Percentiles rank a stretch among this genome's conserved stretches.
Conservation (phyloP, 2,113 vertebrate genomes). For the Callocephalon fimbriatum region DNA sequence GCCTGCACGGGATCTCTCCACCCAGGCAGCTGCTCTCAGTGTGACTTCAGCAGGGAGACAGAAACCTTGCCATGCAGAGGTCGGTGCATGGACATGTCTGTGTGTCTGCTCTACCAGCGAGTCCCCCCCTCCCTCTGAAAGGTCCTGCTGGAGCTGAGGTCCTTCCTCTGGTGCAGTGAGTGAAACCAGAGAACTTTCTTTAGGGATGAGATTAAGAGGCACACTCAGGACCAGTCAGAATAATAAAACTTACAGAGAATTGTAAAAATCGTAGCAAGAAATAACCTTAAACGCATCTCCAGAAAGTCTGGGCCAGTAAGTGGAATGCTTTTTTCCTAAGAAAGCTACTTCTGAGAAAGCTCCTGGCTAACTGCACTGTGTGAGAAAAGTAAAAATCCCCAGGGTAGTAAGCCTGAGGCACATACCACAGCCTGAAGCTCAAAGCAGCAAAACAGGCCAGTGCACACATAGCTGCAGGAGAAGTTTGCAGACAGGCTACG, state of each 20-base stretch:
- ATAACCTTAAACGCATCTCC: not conserved
- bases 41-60: not conserved
- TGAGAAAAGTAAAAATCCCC: slow-evolving; percentile 12
- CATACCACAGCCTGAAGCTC: slow-evolving; percentile 1
- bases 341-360: slow-evolving; percentile 10
- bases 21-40: not conserved
- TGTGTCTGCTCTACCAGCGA: not conserved
- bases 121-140: not conserved
- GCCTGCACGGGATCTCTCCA: not conserved
- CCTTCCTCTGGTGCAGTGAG: not conserved
- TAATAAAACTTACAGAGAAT: not conserved
- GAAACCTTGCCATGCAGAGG: not conserved
- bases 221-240: not conserved
- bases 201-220: not conserved
- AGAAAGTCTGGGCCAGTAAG: not conserved
- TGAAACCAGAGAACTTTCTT: not conserved
- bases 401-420: not conserved
- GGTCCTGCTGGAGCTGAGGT: not conserved
- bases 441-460: slow-evolving; percentile 18
- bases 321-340: not conserved
- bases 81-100: too few species aligned
- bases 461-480: not conserved
- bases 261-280: not conserved
- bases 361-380: not conserved
- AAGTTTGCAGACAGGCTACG: not conserved